Evolutionary conservation across 2,113 vertebrate species (phyloP).

Genomic region (Coryphaenoides rupestris): DNA sequence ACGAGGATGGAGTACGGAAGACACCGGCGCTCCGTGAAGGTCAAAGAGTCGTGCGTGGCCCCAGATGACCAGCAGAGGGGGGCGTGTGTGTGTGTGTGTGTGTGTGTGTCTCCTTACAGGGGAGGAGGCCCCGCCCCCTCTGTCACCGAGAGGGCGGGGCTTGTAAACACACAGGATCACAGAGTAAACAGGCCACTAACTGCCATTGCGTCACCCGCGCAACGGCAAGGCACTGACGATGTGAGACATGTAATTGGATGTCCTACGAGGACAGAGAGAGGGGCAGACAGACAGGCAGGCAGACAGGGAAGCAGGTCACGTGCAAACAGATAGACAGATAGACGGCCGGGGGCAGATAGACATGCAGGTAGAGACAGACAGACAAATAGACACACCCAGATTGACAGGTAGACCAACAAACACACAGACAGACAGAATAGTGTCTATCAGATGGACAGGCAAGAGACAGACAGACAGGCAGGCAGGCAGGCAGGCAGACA

Average conservation of each 20-base stretch:
- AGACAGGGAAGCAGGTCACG: too few species aligned
- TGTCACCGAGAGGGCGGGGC: constrained; percentile 19
- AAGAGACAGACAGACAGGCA: constrained; percentile 22
- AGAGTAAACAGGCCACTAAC: constrained; percentile 49
- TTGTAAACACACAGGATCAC: constrained; percentile 45
- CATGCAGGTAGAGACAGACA: constrained; percentile 5
- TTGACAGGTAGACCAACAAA: neutral
- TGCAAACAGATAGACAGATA: too few species aligned
- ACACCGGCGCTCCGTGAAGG: constrained; percentile 27
- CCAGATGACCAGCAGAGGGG: too few species aligned
- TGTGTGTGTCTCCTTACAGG: too few species aligned
- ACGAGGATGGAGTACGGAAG: constrained; percentile 24
- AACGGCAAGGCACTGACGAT: neutral
- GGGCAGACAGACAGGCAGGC: too few species aligned
- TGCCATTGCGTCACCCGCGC: constrained; percentile 1
- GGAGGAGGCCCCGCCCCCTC: too few species aligned
- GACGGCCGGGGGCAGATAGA: too few species aligned
- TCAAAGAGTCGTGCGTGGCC: constrained; percentile 48
- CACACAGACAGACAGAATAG: too few species aligned
- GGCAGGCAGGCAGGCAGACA: too few species aligned
- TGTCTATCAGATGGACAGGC: constrained; percentile 32
- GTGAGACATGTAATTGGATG: constrained; percentile 34
- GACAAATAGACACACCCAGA: neutral
- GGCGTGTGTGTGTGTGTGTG: too few species aligned
- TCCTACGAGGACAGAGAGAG: constrained; percentile 11